A percentile compares a stretch with the other conserved stretches of the same genome.
These are phyloP conservation scores for Muscicapa comitata DNA, from an alignment of 2,797 vertebrate species.

Conservation along the genomic window DNA sequence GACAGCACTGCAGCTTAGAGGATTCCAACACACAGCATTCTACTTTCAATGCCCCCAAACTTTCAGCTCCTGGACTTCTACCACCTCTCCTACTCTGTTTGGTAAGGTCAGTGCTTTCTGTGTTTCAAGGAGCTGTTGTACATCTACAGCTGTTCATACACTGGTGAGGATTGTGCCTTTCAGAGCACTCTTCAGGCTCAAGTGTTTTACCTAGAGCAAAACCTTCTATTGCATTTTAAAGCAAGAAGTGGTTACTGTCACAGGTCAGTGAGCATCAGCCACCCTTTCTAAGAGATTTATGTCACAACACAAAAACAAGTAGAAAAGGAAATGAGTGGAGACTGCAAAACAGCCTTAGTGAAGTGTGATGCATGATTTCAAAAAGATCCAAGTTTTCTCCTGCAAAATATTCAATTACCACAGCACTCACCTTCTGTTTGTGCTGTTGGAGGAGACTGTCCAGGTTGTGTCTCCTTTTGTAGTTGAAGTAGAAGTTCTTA, in stretches of 20 bases:
- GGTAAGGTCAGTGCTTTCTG: background rate
- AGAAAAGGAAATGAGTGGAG: background rate
- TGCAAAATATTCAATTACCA: background rate
- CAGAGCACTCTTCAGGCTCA: background rate
- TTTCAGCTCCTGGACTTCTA: background rate
- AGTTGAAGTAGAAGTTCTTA: constrained; percentile 99
- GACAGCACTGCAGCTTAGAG: background rate
- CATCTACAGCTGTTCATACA: background rate
- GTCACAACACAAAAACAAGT: background rate
- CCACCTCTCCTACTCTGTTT: background rate
- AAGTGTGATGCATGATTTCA: background rate
- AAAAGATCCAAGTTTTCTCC: background rate
- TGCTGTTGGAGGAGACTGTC: constrained; percentile 96
- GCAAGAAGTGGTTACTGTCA: background rate
- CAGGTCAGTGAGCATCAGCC: background rate
- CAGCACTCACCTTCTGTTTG: constrained; percentile 80
- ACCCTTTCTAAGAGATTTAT: background rate
- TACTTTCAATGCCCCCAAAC: background rate
- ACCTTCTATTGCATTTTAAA: background rate
- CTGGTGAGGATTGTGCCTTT: background rate
- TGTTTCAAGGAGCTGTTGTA: background rate
- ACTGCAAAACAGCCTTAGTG: background rate
- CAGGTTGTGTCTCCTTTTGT: constrained; percentile 95
- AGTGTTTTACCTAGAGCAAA: background rate
- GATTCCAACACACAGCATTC: background rate